A percentile compares a stretch with the other conserved stretches of the same genome.
phyloP scores from a whole-genome alignment of 2,113 vertebrate species.

The Cephalopholis sonnerati region DNA sequence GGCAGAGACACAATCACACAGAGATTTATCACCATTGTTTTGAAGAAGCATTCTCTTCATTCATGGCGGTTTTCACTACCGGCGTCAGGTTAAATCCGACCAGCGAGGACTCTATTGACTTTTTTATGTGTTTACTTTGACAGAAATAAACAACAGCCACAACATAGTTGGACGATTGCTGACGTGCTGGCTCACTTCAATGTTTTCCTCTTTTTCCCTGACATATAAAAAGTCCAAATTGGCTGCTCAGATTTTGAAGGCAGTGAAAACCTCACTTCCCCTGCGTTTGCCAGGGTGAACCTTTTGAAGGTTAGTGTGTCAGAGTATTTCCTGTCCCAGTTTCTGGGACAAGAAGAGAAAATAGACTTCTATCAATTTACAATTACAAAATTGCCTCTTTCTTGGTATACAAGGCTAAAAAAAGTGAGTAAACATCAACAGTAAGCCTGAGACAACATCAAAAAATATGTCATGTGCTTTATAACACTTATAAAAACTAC shows the following conservation, averaged over 20 bases:
- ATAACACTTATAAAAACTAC: conserved; percentile 70
- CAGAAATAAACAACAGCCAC: conserved; percentile 82
- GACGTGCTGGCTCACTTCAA: conserved; percentile 68
- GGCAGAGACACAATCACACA: conserved; percentile 60
- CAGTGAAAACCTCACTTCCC: conserved; percentile 68
- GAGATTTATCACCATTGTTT: conserved; percentile 76
- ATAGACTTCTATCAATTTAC: conserved; percentile 46
- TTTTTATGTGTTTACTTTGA: conserved; percentile 83
- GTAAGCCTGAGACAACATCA: conserved; percentile 79
- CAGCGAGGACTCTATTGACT: conserved; percentile 66
- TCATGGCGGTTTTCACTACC: conserved; percentile 76
- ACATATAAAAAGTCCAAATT: conserved; percentile 79
- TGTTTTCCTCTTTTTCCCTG: conserved; percentile 67
- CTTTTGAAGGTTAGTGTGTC: conserved; percentile 76
- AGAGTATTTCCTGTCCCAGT: conserved; percentile 70
- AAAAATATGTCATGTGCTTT: conserved; percentile 65
- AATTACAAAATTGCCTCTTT: conserved; percentile 57
- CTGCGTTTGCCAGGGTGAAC: conserved; percentile 61
- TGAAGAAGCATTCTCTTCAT: conserved; percentile 75
- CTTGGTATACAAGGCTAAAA: conserved; percentile 65
- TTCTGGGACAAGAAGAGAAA: conserved; percentile 55
- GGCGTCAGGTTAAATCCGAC: conserved; percentile 74
- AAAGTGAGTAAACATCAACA: conserved; percentile 69
- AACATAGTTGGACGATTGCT: conserved; percentile 77
- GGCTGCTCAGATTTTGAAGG: conserved; percentile 56